These are phyloP conservation scores for Onychostruthus taczanowskii DNA, from an alignment of 2,113 vertebrate genomes.

Conservation along the genomic window DNA sequence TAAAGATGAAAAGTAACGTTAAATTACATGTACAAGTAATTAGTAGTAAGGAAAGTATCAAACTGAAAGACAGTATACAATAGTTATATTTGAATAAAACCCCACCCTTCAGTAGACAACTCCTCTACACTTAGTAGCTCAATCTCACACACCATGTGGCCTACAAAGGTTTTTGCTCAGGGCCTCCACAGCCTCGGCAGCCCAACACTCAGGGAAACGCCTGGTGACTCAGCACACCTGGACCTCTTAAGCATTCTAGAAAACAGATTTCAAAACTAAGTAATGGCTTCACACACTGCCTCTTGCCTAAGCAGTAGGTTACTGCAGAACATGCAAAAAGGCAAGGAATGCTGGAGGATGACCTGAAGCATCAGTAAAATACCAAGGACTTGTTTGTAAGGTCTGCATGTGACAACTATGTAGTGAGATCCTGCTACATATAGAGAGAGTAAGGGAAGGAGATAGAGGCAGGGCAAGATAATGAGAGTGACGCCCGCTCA, in stretches of 20 bases:
- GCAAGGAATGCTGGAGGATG: not conserved
- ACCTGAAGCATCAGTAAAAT: not conserved
- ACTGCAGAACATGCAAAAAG: not conserved
- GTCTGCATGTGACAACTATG: fast-evolving
- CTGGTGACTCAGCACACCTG: not conserved
- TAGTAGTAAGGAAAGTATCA: not conserved
- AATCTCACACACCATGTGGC: not conserved
- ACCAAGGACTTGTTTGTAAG: not conserved
- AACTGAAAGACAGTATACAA: not conserved
- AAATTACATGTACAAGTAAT: not conserved
- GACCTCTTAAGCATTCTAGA: not conserved
- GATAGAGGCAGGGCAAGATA: fast-evolving
- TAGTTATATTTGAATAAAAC: not conserved
- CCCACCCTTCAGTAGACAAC: not conserved
- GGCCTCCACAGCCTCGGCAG: not conserved
- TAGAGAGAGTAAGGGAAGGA: not conserved
- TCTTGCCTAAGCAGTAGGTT: not conserved
- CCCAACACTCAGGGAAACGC: not conserved
- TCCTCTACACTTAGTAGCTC: not conserved
- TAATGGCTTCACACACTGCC: not conserved
- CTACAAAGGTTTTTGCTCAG: not conserved
- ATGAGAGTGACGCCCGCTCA: not conserved
- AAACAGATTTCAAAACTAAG: not conserved
- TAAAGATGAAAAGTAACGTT: not conserved
- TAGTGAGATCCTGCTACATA: not conserved